Evolutionary conservation across 1,140 invertebrate species (phyloP), one percentile per base, ranked within the genome.

Genomic region (Papilio polyxenes): DNA sequence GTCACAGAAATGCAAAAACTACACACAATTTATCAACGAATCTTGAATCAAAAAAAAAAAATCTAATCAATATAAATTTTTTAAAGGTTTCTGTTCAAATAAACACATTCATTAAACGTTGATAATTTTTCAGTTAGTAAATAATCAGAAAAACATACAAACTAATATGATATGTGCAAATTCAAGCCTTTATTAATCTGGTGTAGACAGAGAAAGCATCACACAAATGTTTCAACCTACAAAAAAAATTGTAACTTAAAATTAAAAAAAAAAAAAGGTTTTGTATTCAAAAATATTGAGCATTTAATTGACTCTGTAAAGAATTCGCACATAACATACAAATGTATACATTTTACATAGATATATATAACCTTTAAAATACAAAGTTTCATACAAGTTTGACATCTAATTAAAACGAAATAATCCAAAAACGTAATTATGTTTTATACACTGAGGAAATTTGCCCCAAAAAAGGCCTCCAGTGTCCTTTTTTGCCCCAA

Each of bases 271-370:
- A 62, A 62, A 62, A 62, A n/a, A n/a, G 11, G 0, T 59, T 59
- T 17, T 8, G 1, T 5, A 1, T 62, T 20, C 59, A 8, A 62
- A 62, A 48, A 20, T 48, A 31, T 75, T 75, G 44, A 75, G 74
- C 40, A 75, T 56, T 37, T 62, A 62, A 62, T 62, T 75, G 48
- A 75, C 31, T 81, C 53, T n/a, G 53, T 78, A 78, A 78, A 56
- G 31, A 76, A 48, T n/a, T n/a, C 48, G 13, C 74, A 81, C 53
- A 83, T 65, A 53, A 51, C 69, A 69, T 65, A 84, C 3, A 62
- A 62, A 2, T 7, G 17, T 59, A 15, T 17, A 5, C n/a, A 59
- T 23, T n/a, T n/a, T 53, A 53, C 10, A 8, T 23, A 53, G 13
- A 53, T 53, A 17, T 53, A 17, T 53, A 53, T 53, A 53, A 53